Percentiles rank a stretch among this genome's conserved stretches.
Evolutionary conservation across 2,797 vertebrate genomes (phyloP).

Genomic region (Huso huso): DNA sequence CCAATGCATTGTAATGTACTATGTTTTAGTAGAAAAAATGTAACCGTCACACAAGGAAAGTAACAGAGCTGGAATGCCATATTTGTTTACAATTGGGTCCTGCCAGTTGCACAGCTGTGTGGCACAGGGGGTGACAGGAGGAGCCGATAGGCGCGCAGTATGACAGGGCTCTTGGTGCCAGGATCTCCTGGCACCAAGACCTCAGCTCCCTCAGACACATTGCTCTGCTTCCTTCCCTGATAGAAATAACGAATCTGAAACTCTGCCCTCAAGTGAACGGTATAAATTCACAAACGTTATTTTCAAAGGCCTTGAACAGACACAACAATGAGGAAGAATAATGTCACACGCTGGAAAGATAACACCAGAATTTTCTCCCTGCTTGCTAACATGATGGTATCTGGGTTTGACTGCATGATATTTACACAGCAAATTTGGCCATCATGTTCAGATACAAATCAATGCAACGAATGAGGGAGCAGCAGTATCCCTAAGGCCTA

Average conservation of each 20-base stretch:
- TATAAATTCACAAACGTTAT: no score
- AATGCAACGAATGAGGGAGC: constrained; percentile 19
- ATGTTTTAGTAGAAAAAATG: no score
- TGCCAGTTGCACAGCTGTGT: background rate
- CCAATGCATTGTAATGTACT: no score
- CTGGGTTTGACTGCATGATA: constrained; percentile 27
- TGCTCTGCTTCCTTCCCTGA: no score
- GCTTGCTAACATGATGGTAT: constrained; percentile 26
- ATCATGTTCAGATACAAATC: constrained; percentile 25
- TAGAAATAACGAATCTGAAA: no score
- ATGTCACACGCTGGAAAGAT: constrained; percentile 20
- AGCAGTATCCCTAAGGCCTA: constrained; percentile 18
- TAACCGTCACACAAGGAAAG: no score
- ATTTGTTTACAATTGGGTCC: background rate
- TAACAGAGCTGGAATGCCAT: background rate
- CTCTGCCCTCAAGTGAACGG: no score
- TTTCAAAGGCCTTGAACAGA: constrained; percentile 29
- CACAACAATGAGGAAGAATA: constrained; percentile 21
- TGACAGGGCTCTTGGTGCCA: no score
- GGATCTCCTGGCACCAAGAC: no score
- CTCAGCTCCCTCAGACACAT: no score
- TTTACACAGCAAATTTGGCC: constrained; percentile 26
- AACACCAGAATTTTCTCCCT: constrained; percentile 13
- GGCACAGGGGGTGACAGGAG: no score
- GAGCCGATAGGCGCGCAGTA: no score